These are phyloP conservation scores for Otolemur crassicaudatus DNA, from an alignment of 2,797 vertebrate genomes.

Conservation along the genomic window DNA sequence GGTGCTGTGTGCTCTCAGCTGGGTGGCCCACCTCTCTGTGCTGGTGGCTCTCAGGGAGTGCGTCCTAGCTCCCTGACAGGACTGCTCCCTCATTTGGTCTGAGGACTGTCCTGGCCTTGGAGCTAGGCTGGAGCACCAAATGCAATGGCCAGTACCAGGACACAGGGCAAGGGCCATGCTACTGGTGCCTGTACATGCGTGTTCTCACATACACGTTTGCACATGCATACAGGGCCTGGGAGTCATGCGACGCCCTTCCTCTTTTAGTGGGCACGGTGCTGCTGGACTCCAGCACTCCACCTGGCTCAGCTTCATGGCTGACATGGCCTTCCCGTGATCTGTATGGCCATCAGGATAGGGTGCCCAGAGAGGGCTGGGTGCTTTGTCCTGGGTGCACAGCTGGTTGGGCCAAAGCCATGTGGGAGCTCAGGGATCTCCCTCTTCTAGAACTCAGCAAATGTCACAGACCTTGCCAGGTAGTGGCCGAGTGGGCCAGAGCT, in stretches of 20 bases:
- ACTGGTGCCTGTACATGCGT: too few species aligned
- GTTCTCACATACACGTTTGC: neutral
- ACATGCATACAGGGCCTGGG: neutral
- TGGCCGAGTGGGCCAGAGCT: accelerated
- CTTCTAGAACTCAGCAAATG: neutral
- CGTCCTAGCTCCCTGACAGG: neutral
- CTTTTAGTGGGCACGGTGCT: neutral
- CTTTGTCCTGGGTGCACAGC: neutral
- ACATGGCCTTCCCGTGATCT: neutral
- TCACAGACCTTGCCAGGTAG: neutral
- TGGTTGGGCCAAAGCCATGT: neutral
- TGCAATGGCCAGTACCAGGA: neutral
- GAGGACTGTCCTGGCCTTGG: neutral
- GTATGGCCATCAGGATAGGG: accelerated
- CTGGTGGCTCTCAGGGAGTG: neutral
- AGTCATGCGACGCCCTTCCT: neutral
- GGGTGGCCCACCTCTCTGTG: neutral
- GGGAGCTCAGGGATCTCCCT: neutral
- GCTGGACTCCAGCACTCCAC: neutral
- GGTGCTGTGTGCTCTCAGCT: neutral
- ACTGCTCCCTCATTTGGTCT: neutral
- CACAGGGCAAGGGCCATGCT: too few species aligned
- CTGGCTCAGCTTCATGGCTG: too few species aligned
- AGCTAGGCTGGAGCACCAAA: neutral
- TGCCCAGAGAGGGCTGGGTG: neutral